Base-by-base conservation (phyloP, 2,113 vertebrate genomes). In the Thryonomys swinderianus region DNA sequence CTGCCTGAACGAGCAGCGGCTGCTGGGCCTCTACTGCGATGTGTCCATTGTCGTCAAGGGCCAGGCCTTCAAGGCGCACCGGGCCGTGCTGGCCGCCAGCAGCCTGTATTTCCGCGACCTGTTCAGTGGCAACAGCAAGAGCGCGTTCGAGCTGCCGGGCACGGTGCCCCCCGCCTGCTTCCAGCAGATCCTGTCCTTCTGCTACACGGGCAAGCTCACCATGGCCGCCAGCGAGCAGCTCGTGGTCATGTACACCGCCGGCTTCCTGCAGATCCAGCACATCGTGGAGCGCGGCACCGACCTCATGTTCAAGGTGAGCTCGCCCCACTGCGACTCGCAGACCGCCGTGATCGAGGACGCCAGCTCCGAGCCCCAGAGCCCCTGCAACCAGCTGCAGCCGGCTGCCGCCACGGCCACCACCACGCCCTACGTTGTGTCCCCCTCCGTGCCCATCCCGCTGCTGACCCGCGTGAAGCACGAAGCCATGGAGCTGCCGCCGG, bases 201-300 rank as follows among this genome's bases (percentile, higher is more conserved):
- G 99, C 98, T 99, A 99, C 98, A 99, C 99, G 4, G 99, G 99
- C 92, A 99, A 99, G 98, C 99, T 99, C 97, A 99, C 99, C 91
- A 99, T 99, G 99, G 99, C 99, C 0, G 99, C 99, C 57, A 99
- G 99, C 69, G 99, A 99, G 98, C 99, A 99, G 99, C 99, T 99
- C 64, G 99, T 99, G 98, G 99, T 99, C 97, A 99, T 99, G 99
- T 99, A 99, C 99, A 99, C 99, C 2, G 99, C 99, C 0, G 99
- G 99, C 92, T 99, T 99, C 98, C 99, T 99, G 97, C 99, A 99
- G 98, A 99, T 99, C 98, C 99, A 99, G 98, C 99, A 99, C 98
- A 99, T 99, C 64, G 99, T 99, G 95, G 99, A 99, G 98, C 98
- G 99, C 27, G 99, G 99, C 78, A 99, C 99, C 71, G 99, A 99